Evolutionary conservation across 2,888 invertebrate genomes (phyloP).

Genomic region (Zhengitettix transpicula): DNA sequence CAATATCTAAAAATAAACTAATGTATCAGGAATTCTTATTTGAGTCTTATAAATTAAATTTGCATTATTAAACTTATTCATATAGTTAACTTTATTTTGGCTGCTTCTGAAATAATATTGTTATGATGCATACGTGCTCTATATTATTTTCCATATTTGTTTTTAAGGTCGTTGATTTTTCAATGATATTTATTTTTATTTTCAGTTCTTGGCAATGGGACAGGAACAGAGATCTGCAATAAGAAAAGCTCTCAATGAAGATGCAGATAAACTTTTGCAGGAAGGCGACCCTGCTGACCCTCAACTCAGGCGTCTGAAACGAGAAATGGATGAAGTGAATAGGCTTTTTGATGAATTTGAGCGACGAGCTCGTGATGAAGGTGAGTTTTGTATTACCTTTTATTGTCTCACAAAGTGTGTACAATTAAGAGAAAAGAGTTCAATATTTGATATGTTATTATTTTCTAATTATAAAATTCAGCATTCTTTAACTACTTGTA

Average conservation of each 20-base stretch:
- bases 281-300: constrained; percentile 96
- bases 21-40: too few species aligned
- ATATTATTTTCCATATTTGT: too few species aligned
- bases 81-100: too few species aligned
- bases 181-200: not conserved
- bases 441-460: too few species aligned
- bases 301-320: constrained; percentile 64
- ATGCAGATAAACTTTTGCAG: constrained; percentile 84
- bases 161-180: not conserved
- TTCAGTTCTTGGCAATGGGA: constrained; percentile 84
- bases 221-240: constrained; percentile 92
- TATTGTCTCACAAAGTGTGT: not conserved
- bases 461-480: too few species aligned
- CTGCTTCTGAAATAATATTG: too few species aligned
- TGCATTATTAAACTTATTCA: too few species aligned
- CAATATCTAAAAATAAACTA: too few species aligned
- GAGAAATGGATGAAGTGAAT: constrained; percentile 93
- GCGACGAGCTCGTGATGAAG: constrained; percentile 68
- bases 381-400: constrained; percentile 24
- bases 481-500: too few species aligned
- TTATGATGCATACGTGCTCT: too few species aligned
- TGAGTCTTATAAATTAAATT: too few species aligned
- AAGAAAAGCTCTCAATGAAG: constrained; percentile 85
- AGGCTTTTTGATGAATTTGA: constrained; percentile 86
- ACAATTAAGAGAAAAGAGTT: too few species aligned